These are phyloP conservation scores for Enteromius anoplus DNA, from an alignment of 2,797 vertebrate species.

Conservation along the genomic window DNA sequence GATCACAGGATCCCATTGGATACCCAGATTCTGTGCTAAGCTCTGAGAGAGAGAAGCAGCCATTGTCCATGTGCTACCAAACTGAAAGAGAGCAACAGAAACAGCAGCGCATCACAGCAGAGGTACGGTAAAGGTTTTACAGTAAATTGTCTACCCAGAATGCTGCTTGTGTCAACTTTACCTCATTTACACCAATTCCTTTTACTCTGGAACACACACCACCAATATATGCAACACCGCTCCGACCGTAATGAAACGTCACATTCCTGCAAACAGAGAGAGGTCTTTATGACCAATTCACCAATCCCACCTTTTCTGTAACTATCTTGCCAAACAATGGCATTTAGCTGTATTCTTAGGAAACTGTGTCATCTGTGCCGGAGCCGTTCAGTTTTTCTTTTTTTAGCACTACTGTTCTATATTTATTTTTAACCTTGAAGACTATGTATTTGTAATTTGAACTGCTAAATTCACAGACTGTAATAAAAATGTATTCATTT, in stretches of 20 bases:
- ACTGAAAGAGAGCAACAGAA: conserved; percentile 71
- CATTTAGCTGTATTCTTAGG: background rate
- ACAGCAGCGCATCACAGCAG: background rate
- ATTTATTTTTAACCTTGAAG: background rate
- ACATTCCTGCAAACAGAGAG: conserved; percentile 73
- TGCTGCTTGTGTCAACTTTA: conserved; percentile 59
- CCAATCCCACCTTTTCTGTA: background rate
- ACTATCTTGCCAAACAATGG: background rate
- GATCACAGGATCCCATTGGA: conserved; percentile 86
- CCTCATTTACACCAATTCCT: conserved; percentile 89
- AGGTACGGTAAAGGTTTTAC: background rate
- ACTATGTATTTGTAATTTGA: background rate
- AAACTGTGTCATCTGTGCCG: background rate
- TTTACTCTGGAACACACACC: conserved; percentile 82
- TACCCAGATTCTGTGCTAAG: conserved; percentile 88
- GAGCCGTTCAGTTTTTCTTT: background rate
- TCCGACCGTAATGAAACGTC: conserved; percentile 86
- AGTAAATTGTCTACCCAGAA: background rate
- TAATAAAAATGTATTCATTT: background rate
- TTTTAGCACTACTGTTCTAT: background rate
- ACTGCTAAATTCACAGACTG: background rate
- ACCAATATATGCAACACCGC: conserved; percentile 86
- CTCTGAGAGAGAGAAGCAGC: conserved; percentile 85
- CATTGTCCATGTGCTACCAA: conserved; percentile 83
- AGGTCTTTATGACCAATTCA: background rate